Percentiles rank a stretch among this genome's conserved stretches.
phyloP scores from a whole-genome alignment of 2,888 invertebrate genomes.

The Epinotia ramella region DNA sequence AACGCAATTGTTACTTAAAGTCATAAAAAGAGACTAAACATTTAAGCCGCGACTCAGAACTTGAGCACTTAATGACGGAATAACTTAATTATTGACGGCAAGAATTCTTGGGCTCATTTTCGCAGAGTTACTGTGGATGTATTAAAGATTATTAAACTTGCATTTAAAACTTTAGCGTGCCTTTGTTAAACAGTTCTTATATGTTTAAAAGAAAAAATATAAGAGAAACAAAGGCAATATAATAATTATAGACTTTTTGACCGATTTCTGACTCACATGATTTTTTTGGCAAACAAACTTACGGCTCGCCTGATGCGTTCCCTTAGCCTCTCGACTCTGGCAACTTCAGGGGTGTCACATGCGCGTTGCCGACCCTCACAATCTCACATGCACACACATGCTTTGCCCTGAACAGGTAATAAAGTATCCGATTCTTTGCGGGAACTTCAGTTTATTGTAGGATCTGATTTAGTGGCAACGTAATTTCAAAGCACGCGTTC shows the following conservation, averaged over 20 bases:
- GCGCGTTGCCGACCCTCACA: too few relatives aligned
- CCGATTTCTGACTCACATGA: too few relatives aligned
- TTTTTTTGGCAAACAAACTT: too few relatives aligned
- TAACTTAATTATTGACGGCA: slow-evolving; percentile 35
- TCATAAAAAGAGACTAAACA: slow-evolving; percentile 29
- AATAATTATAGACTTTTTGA: not conserved
- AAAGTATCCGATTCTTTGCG: too few relatives aligned
- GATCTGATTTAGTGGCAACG: too few relatives aligned
- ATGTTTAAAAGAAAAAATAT: not conserved
- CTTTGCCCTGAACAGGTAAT: too few relatives aligned
- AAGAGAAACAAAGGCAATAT: not conserved
- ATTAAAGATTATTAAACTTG: not conserved
- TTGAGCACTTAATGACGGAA: slow-evolving; percentile 38
- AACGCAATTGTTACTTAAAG: slow-evolving; percentile 22
- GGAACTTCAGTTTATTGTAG: too few relatives aligned
- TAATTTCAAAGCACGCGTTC: too few relatives aligned
- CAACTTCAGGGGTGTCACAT: too few relatives aligned
- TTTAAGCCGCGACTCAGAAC: slow-evolving; percentile 25
- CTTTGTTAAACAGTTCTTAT: not conserved
- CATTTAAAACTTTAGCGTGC: too few relatives aligned
- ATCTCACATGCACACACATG: not conserved
- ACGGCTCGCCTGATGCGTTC: too few relatives aligned
- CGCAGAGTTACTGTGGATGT: not conserved
- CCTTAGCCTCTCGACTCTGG: too few relatives aligned
- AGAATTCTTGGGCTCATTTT: slow-evolving; percentile 22